Base-by-base conservation (phyloP, 2,888 invertebrate genomes). In the Acrobasis repandana region DNA sequence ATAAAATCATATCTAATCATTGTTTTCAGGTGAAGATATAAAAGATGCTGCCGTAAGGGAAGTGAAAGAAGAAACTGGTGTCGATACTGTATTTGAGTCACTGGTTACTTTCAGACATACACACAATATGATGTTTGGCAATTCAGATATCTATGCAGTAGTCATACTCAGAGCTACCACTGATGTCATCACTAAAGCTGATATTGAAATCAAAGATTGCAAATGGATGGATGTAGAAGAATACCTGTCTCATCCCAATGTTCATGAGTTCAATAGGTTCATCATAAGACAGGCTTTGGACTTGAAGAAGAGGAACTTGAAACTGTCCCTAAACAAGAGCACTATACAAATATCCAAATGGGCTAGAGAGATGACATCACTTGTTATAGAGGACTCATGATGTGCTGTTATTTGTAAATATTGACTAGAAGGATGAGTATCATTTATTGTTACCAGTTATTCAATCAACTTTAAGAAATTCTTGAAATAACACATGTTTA, bases 11-110 rank as follows among this genome's bases (percentile, higher is more conserved):
- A 28, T 20, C 28, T 14, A 5, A 4, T 50, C n/a, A 1, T 6
- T 38, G 15, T 15, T 84, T 88, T 54, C 77, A 96, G 97, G 95
- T 61, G 98, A 98, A 93, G 95, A 97, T 76, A 92, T 98, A 49
- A 93, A 94, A 63, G 95, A 95, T 72, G 97, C 98, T 14, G 97
- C 95, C 0, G 93, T 95, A 59, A 93, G 98, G 67, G 98, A 98
- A 90, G 96, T 98, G 0, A 90, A 93, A 60, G 98, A 98, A 90
- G 98, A 98, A 90, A 98, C 98, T 0, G 96, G 97, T 56, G 94
- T 98, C 60, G 87, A 94, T 68, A 93, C 96, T 0, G 93, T 94
- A 72, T 98, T 97, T 83, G 93, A 95, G 62, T 95, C 96, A 16
- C 87, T 98, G 63, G 84, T 98, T 1, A 94, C 95, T 52, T 93